Base-by-base conservation (phyloP, 1,140 invertebrate genomes). In the Dreissena polymorpha region DNA sequence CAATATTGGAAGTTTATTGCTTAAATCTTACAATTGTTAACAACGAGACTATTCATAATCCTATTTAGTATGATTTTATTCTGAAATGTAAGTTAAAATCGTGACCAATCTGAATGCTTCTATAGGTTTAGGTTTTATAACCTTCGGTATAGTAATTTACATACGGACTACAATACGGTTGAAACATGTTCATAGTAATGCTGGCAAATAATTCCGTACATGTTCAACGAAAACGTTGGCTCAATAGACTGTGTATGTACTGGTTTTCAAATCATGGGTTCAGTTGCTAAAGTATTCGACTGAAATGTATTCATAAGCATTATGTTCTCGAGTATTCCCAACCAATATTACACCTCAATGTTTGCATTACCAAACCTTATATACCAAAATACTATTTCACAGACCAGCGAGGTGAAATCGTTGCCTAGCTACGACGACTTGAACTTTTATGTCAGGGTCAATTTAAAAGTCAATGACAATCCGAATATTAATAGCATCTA, bases 381-480 rank as follows among this genome's bases (percentile, higher is more conserved):
- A 18, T 23, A 16, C 27, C 14, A 3, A 5, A 25, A 8, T 25
- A 5, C 14, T 68, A 16, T 27, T 68, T 60, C 5, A 18, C 21
- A 82, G 79, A 50, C 57, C 10, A 23, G 50, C 6, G 67, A 83
- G 0, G 94, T 97, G 2, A 94, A 92, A 18, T 95, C 96, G 89
- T 90, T 97, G 0, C 95, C 96, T 80, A 95, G 95, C 13, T 98
- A 97, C 89, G 96, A 97, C 89, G 97, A 98, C 91, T 95, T 94
- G 88, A 97, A 97, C 92, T 97, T 95, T 88, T 94, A 90, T 83
- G 92, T 95, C 25, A 89, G 91, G 72, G 89, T 91, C 0, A 73
- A 85, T 8, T 60, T 60, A 39, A 27, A 73, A 12, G 25, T 63
- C 14, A 81, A 78, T 21, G 85, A 81, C 49, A 91, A 92, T 73